Conservation (phyloP, 2,797 vertebrate genomes). For the Dallia pectoralis region DNA sequence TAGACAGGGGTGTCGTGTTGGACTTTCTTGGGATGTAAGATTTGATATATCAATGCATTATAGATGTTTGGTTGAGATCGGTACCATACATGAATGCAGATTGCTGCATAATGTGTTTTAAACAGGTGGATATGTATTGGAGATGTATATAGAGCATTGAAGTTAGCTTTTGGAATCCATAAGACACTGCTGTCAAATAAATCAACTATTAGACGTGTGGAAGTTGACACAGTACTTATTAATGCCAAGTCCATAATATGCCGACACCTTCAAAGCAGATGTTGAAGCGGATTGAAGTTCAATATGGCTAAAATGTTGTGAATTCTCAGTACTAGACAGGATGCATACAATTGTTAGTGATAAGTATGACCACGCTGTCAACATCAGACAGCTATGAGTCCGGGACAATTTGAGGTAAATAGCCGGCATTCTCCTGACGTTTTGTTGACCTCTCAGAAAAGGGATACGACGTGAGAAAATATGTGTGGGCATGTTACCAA, state of each 20-base stretch:
- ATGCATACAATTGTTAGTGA: background rate
- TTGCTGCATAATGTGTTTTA: background rate
- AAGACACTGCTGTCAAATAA: background rate
- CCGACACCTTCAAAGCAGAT: background rate
- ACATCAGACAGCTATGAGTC: background rate
- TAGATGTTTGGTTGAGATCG: background rate
- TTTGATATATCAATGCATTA: background rate
- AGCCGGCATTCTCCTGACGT: background rate
- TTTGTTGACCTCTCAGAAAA: background rate
- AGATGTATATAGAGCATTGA: background rate
- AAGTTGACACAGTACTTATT: background rate
- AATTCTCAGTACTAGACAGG: background rate
- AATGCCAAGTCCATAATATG: background rate
- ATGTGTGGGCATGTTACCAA: background rate
- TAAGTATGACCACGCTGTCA: background rate
- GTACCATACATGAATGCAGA: background rate
- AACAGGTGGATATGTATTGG: background rate
- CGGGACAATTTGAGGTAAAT: background rate
- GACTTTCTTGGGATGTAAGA: background rate
- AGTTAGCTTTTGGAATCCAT: background rate
- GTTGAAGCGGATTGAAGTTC: too few relatives aligned
- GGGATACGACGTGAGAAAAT: background rate
- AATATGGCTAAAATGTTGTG: background rate
- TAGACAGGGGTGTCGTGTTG: background rate
- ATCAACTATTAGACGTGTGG: background rate